Evolutionary conservation across 1,140 invertebrate genomes (phyloP), one percentile per base, ranked within the genome.

Genomic region (Aradophagus sp.): DNA sequence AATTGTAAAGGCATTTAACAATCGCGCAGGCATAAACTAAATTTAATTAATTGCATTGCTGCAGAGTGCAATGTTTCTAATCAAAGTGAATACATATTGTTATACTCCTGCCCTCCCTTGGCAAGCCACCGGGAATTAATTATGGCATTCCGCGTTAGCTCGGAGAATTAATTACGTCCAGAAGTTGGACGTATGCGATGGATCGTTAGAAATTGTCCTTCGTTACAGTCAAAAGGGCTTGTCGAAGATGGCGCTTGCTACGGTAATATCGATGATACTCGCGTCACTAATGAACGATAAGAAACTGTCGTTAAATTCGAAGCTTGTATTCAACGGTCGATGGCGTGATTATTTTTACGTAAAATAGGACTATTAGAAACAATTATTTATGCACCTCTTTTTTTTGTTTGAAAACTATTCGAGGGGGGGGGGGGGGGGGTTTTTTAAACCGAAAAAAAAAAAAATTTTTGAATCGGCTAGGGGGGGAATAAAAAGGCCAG

Each of bases 131-230:
- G 73, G 74, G 75, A 82, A 82, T 80, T 80, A 82, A 82, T 80
- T 80, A 82, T 80, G 74, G 80, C 78, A 80, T 82, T 82, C 79
- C 80, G 69, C 75, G 77, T 80, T 79, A 77, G 77, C 78, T 75
- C 76, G 48, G 75, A 61, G 73, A 80, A 80, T 80, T 80, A 82
- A 80, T 80, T 82, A 80, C 77, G 77, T 76, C 74, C 72, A 77
- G 76, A 78, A 80, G 76, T 79, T 76, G 71, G 75, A 78, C 66
- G 77, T 74, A 72, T 62, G 71, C 73, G 59, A 70, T 62, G 72
- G 66, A 35, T 72, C 55, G 68, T 65, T 68, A 63, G 68, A 75
- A 75, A 68, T 68, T 75, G 73, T 72, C 67, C 73, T 62, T 56
- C 44, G 68, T 65, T 67, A 63, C 67, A 73, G 50, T 63, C 47